Evolutionary conservation across 2,888 invertebrate genomes (phyloP).

Genomic region (Nomada ruficornis): DNA sequence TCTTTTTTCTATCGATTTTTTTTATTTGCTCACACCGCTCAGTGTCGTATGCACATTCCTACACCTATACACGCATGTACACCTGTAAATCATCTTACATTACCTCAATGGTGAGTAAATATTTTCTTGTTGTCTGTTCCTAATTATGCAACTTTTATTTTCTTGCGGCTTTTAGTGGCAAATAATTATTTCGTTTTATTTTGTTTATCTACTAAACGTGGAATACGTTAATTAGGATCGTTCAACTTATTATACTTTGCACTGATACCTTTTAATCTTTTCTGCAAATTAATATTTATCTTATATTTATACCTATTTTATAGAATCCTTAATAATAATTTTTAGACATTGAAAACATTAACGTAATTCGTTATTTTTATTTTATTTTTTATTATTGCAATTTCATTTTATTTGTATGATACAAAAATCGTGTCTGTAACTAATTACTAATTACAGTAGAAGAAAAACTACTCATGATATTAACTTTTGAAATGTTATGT

Average conservation of each 20-base stretch:
- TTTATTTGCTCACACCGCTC: slow-evolving; percentile 55
- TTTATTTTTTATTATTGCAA: too few relatives aligned
- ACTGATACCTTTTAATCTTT: too few relatives aligned
- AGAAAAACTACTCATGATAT: too few relatives aligned
- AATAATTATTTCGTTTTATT: neutral
- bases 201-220: neutral
- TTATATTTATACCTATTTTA: neutral
- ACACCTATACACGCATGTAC: slow-evolving; percentile 73
- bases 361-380: too few relatives aligned
- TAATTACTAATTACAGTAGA: too few relatives aligned
- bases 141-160: slow-evolving; percentile 7
- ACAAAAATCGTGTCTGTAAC: too few relatives aligned
- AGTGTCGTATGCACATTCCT: slow-evolving; percentile 67
- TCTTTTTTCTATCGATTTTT: slow-evolving; percentile 30
- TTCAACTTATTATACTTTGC: neutral
- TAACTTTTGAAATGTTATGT: too few relatives aligned
- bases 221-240: too few relatives aligned
- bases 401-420: too few relatives aligned
- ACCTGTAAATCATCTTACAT: slow-evolving; percentile 67
- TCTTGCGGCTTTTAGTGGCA: neutral
- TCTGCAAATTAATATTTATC: neutral
- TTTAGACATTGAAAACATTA: neutral
- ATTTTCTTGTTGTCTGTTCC: slow-evolving; percentile 3
- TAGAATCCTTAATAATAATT: too few relatives aligned
- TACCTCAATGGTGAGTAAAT: slow-evolving; percentile 78